Conservation (phyloP, 1,140 invertebrate species). For the Centruroides vittatus region DNA sequence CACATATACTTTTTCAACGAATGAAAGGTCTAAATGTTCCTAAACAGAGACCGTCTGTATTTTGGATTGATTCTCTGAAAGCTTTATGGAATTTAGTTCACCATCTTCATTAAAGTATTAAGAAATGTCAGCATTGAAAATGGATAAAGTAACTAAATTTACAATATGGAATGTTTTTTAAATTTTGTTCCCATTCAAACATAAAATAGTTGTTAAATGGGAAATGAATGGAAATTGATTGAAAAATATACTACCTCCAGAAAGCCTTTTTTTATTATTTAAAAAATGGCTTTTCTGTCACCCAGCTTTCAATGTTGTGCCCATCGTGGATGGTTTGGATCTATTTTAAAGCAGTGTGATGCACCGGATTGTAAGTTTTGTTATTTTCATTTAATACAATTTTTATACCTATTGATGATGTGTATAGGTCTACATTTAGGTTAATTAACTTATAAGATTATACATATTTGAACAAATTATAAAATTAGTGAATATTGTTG, state of each 20-base stretch:
- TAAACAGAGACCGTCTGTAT: conserved; percentile 1
- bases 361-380: conserved; percentile 14
- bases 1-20: not conserved
- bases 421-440: too few species aligned
- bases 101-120: conserved; percentile 7
- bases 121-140: not conserved
- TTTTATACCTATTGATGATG: not conserved
- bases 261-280: not conserved
- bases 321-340: conserved; percentile 12
- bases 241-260: not conserved
- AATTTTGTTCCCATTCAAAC: not conserved
- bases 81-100: conserved; percentile 15
- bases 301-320: conserved; percentile 12
- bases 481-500: too few species aligned
- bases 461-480: too few species aligned
- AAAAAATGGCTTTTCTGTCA: conserved; percentile 5
- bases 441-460: too few species aligned
- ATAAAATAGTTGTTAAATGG: not conserved
- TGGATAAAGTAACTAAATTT: not conserved
- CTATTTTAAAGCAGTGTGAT: conserved; percentile 14
- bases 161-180: not conserved
- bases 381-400: not conserved
- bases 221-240: not conserved
- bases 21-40: not conserved
- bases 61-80: conserved; percentile 10